Evolutionary conservation across 2,888 invertebrate genomes (phyloP).

Genomic region (Diplazon laetatorius): DNA sequence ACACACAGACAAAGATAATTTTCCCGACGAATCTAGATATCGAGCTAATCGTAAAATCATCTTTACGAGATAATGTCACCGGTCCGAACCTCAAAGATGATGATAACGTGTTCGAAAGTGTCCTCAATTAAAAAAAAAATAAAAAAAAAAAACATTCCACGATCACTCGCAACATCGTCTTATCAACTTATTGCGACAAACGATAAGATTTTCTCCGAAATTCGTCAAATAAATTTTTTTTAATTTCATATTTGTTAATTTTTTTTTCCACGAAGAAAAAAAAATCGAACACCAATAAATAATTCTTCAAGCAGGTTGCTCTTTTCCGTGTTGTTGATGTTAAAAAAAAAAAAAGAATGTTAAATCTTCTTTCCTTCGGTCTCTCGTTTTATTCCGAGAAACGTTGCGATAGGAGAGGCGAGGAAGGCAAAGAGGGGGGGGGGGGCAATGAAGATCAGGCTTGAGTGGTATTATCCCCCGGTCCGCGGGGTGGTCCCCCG

Average conservation of each 20-base stretch:
- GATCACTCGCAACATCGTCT: slow-evolving; percentile 10
- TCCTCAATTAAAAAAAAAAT: slow-evolving; percentile 45
- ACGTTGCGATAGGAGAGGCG: neutral
- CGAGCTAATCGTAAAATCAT: slow-evolving; percentile 6
- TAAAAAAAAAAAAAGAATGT: too few relatives aligned
- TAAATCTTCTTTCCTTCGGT: too few relatives aligned
- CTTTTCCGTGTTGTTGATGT: too few relatives aligned
- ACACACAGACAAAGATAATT: slow-evolving; percentile 12
- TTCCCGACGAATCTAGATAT: neutral
- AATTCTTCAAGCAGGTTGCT: too few relatives aligned
- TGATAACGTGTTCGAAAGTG: slow-evolving; percentile 44
- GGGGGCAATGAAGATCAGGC: slow-evolving; percentile 57
- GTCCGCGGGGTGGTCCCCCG: slow-evolving; percentile 52
- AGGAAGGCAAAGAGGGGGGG: slow-evolving; percentile 19
- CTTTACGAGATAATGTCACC: slow-evolving; percentile 46
- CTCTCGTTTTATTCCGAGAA: too few relatives aligned
- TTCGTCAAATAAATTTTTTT: neutral
- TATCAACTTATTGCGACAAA: slow-evolving; percentile 11
- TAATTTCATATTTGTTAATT: neutral
- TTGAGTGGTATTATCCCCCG: slow-evolving; percentile 41
- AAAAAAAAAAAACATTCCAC: too few relatives aligned
- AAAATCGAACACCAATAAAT: too few relatives aligned
- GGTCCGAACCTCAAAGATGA: neutral
- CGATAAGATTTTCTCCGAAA: neutral
- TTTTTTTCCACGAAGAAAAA: neutral